phyloP scores from a whole-genome alignment of 2,113 vertebrate genomes.

The Dromaius novaehollandiae region DNA sequence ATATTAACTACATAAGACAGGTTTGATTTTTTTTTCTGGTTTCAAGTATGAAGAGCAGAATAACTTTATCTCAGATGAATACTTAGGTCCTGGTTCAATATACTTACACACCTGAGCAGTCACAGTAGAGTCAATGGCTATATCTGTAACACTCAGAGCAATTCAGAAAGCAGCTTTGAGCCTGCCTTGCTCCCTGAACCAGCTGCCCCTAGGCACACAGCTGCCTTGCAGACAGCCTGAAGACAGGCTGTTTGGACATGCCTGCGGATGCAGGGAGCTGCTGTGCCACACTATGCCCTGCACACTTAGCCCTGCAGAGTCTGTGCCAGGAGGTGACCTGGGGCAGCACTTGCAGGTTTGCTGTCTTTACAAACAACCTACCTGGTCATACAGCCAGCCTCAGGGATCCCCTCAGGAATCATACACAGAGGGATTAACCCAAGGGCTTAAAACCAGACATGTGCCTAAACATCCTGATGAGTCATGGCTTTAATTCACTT shows the following conservation, averaged over 20 bases:
- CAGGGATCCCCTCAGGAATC: background rate
- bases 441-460: background rate
- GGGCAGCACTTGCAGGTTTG: no score
- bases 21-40: background rate
- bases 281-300: fast-evolving
- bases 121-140: background rate
- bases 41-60: background rate
- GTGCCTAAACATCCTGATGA: fast-evolving
- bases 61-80: background rate
- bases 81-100: background rate
- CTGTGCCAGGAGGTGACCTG: background rate
- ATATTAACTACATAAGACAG: background rate
- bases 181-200: background rate
- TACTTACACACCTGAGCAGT: background rate
- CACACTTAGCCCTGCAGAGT: background rate
- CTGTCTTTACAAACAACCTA: fast-evolving
- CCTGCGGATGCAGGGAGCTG: fast-evolving
- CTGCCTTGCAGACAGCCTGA: fast-evolving
- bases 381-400: background rate
- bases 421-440: fast-evolving
- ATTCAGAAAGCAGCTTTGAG: fast-evolving
- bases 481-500: background rate
- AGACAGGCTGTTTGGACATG: background rate
- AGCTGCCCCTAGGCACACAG: no score
- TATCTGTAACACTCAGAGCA: fast-evolving